Base-by-base conservation (phyloP, 2,797 vertebrate genomes). In the Pagetopsis macropterus region DNA sequence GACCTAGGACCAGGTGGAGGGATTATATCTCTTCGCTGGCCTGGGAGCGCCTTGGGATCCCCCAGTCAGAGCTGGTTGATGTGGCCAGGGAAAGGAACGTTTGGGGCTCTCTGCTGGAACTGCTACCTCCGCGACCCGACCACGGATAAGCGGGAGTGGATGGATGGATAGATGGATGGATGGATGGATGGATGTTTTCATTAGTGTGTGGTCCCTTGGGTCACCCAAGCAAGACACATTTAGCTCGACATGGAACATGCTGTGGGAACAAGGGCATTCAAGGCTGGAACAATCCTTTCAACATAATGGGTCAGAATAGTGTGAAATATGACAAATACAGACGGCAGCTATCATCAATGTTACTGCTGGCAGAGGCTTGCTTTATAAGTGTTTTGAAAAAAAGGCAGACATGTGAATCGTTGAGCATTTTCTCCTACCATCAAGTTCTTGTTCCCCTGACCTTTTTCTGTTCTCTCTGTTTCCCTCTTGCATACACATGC, bases 161-260 rank as follows among this genome's bases (percentile, higher is more conserved):
- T 27, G 27, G 23, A 23, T 23, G 23, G 27, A 27, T 27, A 23
- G 23, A 27, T 27, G 27, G 23, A 23, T 23, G 23, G 27, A 27
- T 27, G 23, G 23, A 27, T 27, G 27, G 27, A 27, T 27, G 27
- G 27, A 27, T 63, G 31, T 6, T 19, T 62, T 70, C 73, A 84
- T 89, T 79, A 84, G 27, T 64, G 57, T 19, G 11, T 21, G 44
- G 21, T 76, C 72, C 62, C 46, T 40, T 21, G 52, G 76, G 61
- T 55, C 50, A 16, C 2, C 48, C 9, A 14, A 49, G 45, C 33
- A 70, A 46, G 23, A 70, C 50, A 51, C 52, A 57, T 72, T 70
- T 69, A 27, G 43, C 52, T 57, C 56, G 49, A 69, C 52, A 51
- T 52, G 51, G 37, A 76, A 52, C 73, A 76, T 73, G 65, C 58